Conservation (phyloP, 35 echinoderm and acorn worm species). For the Chiridota heheva region DNA sequence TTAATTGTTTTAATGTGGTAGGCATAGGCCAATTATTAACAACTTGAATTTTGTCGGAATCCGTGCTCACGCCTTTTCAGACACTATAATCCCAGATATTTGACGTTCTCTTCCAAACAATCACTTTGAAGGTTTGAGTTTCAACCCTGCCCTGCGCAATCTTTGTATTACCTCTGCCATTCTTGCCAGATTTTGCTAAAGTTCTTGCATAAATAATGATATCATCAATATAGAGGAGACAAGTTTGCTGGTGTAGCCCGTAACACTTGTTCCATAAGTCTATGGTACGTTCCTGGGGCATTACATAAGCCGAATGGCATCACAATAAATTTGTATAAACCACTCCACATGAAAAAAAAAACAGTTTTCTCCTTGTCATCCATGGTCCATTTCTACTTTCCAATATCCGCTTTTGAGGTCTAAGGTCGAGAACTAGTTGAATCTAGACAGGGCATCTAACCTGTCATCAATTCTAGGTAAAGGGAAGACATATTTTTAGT, state of each 20-base stretch:
- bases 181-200: neutral
- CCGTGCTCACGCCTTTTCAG: constrained; percentile 15
- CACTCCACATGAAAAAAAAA: too few relatives aligned
- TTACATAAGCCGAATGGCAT: too few relatives aligned
- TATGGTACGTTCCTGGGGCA: too few relatives aligned
- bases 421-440: too few relatives aligned
- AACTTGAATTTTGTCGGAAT: constrained; percentile 18
- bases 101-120: constrained; percentile 13
- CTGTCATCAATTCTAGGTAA: constrained; percentile 26
- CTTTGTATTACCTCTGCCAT: constrained; percentile 7
- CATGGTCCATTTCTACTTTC: too few relatives aligned
- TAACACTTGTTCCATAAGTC: too few relatives aligned
- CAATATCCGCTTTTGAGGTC: too few relatives aligned
- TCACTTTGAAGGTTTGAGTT: constrained; percentile 54
- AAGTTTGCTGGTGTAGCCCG: too few relatives aligned
- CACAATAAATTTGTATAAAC: too few relatives aligned
- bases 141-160: neutral
- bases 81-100: constrained; percentile 42
- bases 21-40: constrained; percentile 16
- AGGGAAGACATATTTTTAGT: constrained; percentile 14
- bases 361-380: too few relatives aligned
- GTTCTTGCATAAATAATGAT: constrained; percentile 34
- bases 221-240: constrained; percentile 38
- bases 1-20: constrained; percentile 4
- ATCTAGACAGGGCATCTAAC: constrained; percentile 19